Conservation (phyloP, 2,888 invertebrate genomes). For the Cactoblastis cactorum region DNA sequence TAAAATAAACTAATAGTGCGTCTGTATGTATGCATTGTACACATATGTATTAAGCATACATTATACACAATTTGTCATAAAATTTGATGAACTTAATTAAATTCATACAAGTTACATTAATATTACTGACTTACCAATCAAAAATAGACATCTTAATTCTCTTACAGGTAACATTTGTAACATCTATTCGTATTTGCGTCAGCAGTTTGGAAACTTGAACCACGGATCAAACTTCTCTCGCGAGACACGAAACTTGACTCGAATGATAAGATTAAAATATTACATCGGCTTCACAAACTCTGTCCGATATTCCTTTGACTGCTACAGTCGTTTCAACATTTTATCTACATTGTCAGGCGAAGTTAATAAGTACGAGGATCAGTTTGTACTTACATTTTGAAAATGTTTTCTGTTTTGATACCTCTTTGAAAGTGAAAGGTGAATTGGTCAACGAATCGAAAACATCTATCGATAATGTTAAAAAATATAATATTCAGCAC, state of each 20-base stretch:
- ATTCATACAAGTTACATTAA: too few relatives aligned
- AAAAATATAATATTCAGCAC: too few relatives aligned
- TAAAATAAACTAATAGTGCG: too few relatives aligned
- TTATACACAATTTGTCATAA: too few relatives aligned
- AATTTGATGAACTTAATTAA: too few relatives aligned
- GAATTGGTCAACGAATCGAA: too few relatives aligned
- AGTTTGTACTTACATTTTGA: not conserved
- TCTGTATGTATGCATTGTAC: too few relatives aligned
- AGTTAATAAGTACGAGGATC: not conserved
- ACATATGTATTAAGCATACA: too few relatives aligned
- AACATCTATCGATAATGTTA: too few relatives aligned
- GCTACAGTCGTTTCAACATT: conserved; percentile 37
- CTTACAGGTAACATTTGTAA: not conserved
- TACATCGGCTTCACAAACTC: conserved; percentile 60
- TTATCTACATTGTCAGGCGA: conserved; percentile 12
- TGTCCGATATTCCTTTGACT: conserved; percentile 43
- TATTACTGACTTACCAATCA: not conserved
- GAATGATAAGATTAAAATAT: conserved; percentile 75
- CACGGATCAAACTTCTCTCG: conserved; percentile 66
- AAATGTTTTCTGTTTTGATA: not conserved
- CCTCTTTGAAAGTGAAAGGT: not conserved
- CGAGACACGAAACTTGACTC: conserved; percentile 68
- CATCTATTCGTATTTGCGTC: conserved; percentile 19
- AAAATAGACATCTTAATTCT: not conserved
- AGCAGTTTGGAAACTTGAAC: conserved; percentile 60